These are phyloP conservation scores for Monochamus alternatus DNA, from an alignment of 2,888 invertebrate genomes.

Conservation along the genomic window DNA sequence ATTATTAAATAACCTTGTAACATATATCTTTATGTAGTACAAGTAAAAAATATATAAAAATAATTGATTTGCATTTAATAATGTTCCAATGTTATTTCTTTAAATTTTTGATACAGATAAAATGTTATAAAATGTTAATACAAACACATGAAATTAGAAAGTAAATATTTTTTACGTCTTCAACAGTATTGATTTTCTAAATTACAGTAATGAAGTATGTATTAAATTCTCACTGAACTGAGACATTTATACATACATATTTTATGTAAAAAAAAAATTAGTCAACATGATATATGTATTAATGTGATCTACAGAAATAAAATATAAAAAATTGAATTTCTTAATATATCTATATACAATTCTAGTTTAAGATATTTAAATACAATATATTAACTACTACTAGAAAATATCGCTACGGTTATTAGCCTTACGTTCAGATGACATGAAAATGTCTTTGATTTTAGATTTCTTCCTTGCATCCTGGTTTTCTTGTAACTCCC, in stretches of 20 bases:
- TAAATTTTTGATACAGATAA: no score
- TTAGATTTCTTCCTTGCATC: conserved; percentile 85
- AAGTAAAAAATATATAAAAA: no score
- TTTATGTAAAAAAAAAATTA: conserved; percentile 2
- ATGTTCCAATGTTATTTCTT: no score
- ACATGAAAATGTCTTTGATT: conserved; percentile 87
- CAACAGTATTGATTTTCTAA: no score
- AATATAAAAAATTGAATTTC: no score
- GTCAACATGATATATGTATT: background rate
- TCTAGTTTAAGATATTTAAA: conserved; percentile 17
- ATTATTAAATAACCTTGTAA: no score
- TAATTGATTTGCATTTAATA: no score
- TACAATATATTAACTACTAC: conserved; percentile 65
- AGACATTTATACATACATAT: background rate
- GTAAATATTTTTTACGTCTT: background rate
- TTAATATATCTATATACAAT: conserved; percentile 4
- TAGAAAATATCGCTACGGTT: conserved; percentile 42
- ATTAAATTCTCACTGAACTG: no score
- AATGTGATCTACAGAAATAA: background rate
- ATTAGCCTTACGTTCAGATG: conserved; percentile 82
- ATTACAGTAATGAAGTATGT: no score
- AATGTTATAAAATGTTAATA: no score
- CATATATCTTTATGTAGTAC: no score
- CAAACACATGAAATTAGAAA: no score
- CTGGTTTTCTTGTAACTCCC: conserved; percentile 72